Base-by-base conservation (phyloP, 2,888 invertebrate species). In the Merodon equestris region DNA sequence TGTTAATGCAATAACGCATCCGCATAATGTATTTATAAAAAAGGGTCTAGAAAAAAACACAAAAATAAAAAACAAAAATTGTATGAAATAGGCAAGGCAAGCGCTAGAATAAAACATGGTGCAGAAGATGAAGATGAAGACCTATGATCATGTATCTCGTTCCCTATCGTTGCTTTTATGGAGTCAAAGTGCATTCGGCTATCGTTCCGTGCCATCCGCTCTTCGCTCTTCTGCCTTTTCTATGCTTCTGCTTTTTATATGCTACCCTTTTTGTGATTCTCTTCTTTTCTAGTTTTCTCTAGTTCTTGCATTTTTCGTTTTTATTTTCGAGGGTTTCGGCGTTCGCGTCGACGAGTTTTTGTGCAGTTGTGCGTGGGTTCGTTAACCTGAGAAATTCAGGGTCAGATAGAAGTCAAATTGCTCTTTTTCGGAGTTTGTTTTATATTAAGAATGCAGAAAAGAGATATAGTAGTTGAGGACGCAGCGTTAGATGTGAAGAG, bases 371-470 rank as follows among this genome's bases (percentile, higher is more conserved):
- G 83, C 83, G 83, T 84, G 84, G 84, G 84, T 84, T 82, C 84
- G 84, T 84, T 84, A 83, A 83, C 83, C 84, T 81, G 82, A 73
- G 83, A 81, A 81, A 82, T 84, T 84, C 84, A 84, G 83, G 84
- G 84, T 84, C 84, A 83, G 82, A 83, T 84, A 83, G 73, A 84
- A 84, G 84, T 84, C 84, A 84, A 83, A 84, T 71, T 77, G 60
- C 38, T 64, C 64, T 64, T 67, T 81, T 75, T 63, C 56, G 58
- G 60, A 50, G 15, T 60, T 58, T 14, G n/a, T 56, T 50, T 18
- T 27, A 10, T 48, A 38, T 18, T 10, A 40, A 38, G 57, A 61
- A 75, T 71, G 66, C 66, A 57, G 68, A 66, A 67, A 56, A 51
- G 10, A 60, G 36, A 47, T 44, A 18, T 48, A 34, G 38, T n/a